Percentiles rank a stretch among this genome's conserved stretches.
These are phyloP conservation scores for Diarsia mendica DNA, from an alignment of 2,888 invertebrate genomes.

Conservation along the genomic window DNA sequence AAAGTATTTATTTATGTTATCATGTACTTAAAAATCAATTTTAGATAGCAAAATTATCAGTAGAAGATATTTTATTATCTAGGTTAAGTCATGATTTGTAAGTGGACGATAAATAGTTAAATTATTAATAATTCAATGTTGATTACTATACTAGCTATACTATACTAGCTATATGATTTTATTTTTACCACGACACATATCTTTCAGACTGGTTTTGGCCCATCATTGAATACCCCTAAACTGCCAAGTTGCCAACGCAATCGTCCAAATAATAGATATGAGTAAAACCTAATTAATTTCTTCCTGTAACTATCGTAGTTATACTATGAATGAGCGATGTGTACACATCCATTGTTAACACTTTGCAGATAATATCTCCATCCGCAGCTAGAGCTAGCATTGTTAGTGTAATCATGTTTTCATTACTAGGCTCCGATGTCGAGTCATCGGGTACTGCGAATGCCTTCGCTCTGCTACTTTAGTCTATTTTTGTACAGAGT, in stretches of 20 bases:
- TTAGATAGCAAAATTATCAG: slow-evolving; percentile 41
- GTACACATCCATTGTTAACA: slow-evolving; percentile 61
- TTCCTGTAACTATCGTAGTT: slow-evolving; percentile 34
- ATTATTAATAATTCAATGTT: slow-evolving; percentile 13
- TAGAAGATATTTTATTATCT: slow-evolving; percentile 30
- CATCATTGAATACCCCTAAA: not conserved
- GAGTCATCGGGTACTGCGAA: slow-evolving; percentile 48
- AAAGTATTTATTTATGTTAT: slow-evolving; percentile 39
- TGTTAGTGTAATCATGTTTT: slow-evolving; percentile 65
- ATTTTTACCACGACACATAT: not conserved
- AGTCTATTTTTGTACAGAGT: slow-evolving; percentile 21
- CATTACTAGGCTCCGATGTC: slow-evolving; percentile 49
- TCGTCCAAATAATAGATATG: slow-evolving; percentile 6
- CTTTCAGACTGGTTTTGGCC: not conserved
- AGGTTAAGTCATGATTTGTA: slow-evolving; percentile 29
- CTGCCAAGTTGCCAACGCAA: not conserved
- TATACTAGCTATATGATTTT: not conserved
- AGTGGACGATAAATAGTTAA: slow-evolving; percentile 10
- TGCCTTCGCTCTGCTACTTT: slow-evolving; percentile 30
- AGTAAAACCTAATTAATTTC: slow-evolving; percentile 25
- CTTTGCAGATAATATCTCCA: slow-evolving; percentile 60
- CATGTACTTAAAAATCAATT: slow-evolving; percentile 41
- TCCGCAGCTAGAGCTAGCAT: slow-evolving; percentile 52
- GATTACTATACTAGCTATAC: not conserved
- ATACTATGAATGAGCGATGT: slow-evolving; percentile 64